A percentile compares a stretch with the other conserved stretches of the same genome.
These are phyloP conservation scores for Laterallus jamaicensis DNA, from an alignment of 2,113 vertebrate species.

Conservation along the genomic window DNA sequence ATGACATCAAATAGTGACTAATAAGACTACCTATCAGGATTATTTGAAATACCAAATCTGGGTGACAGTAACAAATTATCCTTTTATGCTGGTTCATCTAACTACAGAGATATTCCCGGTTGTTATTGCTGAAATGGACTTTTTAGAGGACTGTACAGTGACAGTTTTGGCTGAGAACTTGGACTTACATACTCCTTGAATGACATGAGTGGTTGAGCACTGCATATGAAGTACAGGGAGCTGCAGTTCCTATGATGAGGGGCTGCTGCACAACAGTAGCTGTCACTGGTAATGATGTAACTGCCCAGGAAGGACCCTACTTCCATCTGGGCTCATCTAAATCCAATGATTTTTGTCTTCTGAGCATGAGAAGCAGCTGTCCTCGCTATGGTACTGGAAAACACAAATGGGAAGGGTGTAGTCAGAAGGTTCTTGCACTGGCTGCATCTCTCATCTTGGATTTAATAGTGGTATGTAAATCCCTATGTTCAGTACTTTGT, in stretches of 20 bases:
- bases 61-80: neutral
- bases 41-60: neutral
- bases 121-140: neutral
- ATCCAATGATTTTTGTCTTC: neutral
- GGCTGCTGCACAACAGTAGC: neutral
- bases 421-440: neutral
- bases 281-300: neutral
- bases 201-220: neutral
- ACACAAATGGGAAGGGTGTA: neutral
- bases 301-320: neutral
- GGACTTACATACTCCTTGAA: neutral
- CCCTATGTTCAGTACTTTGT: neutral
- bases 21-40: neutral
- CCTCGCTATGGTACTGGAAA: neutral
- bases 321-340: neutral
- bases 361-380: neutral
- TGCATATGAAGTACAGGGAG: neutral
- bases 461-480: neutral
- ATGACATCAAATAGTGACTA: neutral
- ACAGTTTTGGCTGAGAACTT: neutral
- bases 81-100: neutral
- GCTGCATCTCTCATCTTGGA: neutral
- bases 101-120: neutral
- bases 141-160: neutral
- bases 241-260: neutral